These are phyloP conservation scores for Halisarca cf. caerulea DNA, from an alignment of 37 sponge, comb jelly and placozoan species.

Conservation along the genomic window DNA sequence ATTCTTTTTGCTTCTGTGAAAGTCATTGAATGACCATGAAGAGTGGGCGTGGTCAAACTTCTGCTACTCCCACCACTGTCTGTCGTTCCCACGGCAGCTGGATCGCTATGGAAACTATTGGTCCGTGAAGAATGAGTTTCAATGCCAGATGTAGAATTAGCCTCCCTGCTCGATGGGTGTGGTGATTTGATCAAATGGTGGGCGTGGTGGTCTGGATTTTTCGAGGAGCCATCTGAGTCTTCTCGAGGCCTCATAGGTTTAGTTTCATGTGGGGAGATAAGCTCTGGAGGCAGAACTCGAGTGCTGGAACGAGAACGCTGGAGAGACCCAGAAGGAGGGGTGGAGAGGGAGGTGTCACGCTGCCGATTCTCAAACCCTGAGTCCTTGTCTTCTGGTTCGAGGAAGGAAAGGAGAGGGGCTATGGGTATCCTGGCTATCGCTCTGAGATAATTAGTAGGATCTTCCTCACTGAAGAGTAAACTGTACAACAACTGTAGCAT, in stretches of 20 bases:
- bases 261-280: background rate
- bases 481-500: constrained; percentile 69
- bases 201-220: background rate
- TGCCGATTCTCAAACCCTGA: constrained; percentile 26
- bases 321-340: background rate
- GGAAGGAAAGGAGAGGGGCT: constrained; percentile 72
- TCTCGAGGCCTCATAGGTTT: background rate
- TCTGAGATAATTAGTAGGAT: constrained; percentile 56
- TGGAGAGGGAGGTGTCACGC: background rate
- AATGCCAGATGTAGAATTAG: background rate
- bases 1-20: constrained; percentile 57
- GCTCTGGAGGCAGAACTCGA: background rate
- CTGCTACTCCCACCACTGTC: constrained; percentile 25
- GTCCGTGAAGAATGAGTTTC: constrained; percentile 21
- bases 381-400: constrained; percentile 55
- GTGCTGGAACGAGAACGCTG: background rate
- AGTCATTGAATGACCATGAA: constrained; percentile 44
- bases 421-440: constrained; percentile 73
- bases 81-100: background rate
- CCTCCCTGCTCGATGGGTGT: constrained; percentile 2
- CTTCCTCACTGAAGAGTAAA: constrained; percentile 69
- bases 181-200: background rate
- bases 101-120: constrained; percentile 16
- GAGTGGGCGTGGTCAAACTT: constrained; percentile 35
- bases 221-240: constrained; percentile 1